Percentiles rank a stretch among this genome's conserved stretches.
phyloP scores from a whole-genome alignment of 2,113 vertebrate species.

The Corapipo altera region DNA sequence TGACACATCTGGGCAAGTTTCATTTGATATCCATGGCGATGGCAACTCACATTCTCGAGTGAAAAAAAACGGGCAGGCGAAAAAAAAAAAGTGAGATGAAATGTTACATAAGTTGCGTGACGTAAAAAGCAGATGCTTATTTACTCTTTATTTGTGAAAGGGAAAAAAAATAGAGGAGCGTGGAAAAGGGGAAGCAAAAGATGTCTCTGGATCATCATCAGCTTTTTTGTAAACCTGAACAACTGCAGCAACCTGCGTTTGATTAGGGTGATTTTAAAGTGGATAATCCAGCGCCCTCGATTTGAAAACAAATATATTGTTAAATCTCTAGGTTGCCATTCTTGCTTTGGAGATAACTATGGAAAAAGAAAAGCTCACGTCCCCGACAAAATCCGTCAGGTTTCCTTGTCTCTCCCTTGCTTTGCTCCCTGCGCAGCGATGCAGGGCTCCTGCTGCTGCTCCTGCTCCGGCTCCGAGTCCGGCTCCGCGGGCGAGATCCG shows the following conservation, averaged over 20 bases:
- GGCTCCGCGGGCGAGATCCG: neutral
- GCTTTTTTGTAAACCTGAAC: conserved; percentile 43
- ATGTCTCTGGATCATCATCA: conserved; percentile 22
- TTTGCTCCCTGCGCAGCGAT: neutral
- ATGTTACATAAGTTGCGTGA: conserved; percentile 55
- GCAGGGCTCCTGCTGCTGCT: neutral
- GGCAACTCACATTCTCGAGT: conserved; percentile 20
- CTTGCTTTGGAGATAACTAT: neutral
- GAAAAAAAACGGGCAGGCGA: neutral
- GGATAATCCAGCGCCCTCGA: neutral
- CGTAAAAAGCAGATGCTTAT: conserved; percentile 54
- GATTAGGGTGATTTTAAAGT: conserved; percentile 15
- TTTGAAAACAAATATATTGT: conserved; percentile 5
- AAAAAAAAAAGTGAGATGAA: neutral
- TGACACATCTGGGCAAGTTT: conserved; percentile 47
- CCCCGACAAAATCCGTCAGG: neutral
- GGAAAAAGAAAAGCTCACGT: neutral
- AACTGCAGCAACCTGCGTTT: conserved; percentile 42
- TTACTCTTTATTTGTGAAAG: conserved; percentile 54
- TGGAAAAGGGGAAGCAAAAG: conserved; percentile 38
- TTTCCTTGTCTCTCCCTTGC: neutral
- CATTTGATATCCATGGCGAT: neutral
- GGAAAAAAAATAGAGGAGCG: neutral
- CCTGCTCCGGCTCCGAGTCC: neutral
- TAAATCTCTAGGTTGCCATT: neutral